Percentiles rank a stretch among this genome's conserved stretches.
phyloP scores from a whole-genome alignment of 2,113 vertebrate genomes.

The Speoplatyrhinus poulsoni region DNA sequence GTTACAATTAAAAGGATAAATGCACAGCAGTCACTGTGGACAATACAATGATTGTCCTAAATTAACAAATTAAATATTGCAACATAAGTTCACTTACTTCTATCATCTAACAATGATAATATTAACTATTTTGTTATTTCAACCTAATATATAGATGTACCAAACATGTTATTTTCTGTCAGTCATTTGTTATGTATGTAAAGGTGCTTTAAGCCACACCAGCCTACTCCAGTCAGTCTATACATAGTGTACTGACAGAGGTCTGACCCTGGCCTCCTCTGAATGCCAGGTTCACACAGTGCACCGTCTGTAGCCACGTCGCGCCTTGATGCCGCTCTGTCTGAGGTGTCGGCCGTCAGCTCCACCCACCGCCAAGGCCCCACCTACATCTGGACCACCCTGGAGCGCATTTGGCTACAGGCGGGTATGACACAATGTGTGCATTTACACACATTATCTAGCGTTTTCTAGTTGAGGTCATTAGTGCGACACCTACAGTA shows the following conservation, averaged over 20 bases:
- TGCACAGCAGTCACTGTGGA: too few relatives aligned
- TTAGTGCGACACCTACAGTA: background rate
- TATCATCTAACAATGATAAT: too few relatives aligned
- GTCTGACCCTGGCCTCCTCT: background rate
- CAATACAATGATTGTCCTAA: too few relatives aligned
- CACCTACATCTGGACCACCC: conserved; percentile 87
- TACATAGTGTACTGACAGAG: too few relatives aligned
- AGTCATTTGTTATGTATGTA: background rate
- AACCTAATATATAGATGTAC: too few relatives aligned
- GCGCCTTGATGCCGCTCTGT: conserved; percentile 92
- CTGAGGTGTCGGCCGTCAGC: conserved; percentile 86
- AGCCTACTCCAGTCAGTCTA: too few relatives aligned
- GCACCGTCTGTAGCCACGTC: conserved; percentile 89
- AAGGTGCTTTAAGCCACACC: too few relatives aligned
- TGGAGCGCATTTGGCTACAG: conserved; percentile 96
- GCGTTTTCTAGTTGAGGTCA: background rate
- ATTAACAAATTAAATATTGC: too few relatives aligned
- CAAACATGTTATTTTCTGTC: background rate
- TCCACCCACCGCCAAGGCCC: conserved; percentile 87
- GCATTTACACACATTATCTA: background rate
- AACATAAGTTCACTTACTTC: too few relatives aligned
- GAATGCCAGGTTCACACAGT: conserved; percentile 81
- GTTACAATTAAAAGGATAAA: too few relatives aligned
- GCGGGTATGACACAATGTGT: conserved; percentile 80
- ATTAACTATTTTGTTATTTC: too few relatives aligned